Conservation (phyloP, 2,888 invertebrate species). For the Lordiphosa andalusiaca region DNA sequence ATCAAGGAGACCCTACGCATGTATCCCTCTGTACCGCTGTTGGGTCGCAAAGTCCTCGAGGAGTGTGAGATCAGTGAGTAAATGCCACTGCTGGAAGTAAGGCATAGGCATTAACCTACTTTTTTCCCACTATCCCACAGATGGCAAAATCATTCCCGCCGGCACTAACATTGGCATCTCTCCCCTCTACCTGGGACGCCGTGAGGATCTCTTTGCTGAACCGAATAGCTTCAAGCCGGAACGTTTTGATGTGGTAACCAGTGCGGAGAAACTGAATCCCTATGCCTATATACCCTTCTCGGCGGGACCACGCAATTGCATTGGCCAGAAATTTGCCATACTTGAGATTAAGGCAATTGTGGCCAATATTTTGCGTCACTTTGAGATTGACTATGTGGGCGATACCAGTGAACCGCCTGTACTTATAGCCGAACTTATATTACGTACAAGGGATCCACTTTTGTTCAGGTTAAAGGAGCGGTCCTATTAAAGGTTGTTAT, state of each 20-base stretch:
- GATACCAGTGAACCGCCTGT: constrained; percentile 60
- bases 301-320: constrained; percentile 80
- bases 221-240: constrained; percentile 78
- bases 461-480: constrained; percentile 76
- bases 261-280: constrained; percentile 76
- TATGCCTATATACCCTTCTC: constrained; percentile 80
- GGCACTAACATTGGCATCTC: constrained; percentile 78
- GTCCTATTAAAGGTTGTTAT: constrained; percentile 39
- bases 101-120: too few relatives aligned
- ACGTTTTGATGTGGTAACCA: constrained; percentile 76
- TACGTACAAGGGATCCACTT: constrained; percentile 78
- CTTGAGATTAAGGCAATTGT: constrained; percentile 78
- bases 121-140: constrained; percentile 22
- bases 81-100: too few relatives aligned
- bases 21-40: constrained; percentile 78
- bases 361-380: constrained; percentile 77
- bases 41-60: constrained; percentile 75
- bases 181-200: constrained; percentile 74
- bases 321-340: constrained; percentile 80
- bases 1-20: constrained; percentile 79
- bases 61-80: constrained; percentile 79
- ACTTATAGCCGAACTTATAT: constrained; percentile 77
- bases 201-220: constrained; percentile 72
- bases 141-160: constrained; percentile 78
- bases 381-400: constrained; percentile 69